Evolutionary conservation across 2,888 invertebrate species (phyloP).

Genomic region (Eumerus sabulonum): DNA sequence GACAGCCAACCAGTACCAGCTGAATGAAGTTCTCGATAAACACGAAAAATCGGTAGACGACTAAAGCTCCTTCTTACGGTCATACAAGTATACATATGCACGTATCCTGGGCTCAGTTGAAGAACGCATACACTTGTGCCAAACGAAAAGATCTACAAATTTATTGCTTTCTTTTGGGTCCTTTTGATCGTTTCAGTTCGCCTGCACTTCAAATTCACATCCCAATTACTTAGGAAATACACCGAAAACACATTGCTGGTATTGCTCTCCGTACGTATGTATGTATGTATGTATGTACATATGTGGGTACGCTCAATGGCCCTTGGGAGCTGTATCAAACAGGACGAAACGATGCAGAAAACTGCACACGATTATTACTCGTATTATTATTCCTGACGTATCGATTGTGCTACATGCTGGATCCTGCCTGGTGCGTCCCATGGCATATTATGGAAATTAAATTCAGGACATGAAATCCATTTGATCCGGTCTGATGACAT

Average conservation of each 20-base stretch:
- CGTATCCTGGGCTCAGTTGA: too few relatives aligned
- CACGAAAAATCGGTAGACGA: slow-evolving; percentile 7
- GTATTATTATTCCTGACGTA: slow-evolving; percentile 65
- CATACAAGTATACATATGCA: slow-evolving; percentile 3
- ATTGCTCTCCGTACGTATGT: slow-evolving; percentile 34
- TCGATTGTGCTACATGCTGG: slow-evolving; percentile 28
- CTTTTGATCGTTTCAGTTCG: neutral
- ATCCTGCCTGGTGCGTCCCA: slow-evolving; percentile 31
- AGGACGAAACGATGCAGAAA: slow-evolving; percentile 57
- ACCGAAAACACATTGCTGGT: slow-evolving; percentile 62
- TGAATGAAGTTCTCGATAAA: slow-evolving; percentile 55
- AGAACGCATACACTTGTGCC: slow-evolving; percentile 22
- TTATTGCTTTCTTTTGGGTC: slow-evolving; percentile 40
- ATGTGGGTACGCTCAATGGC: slow-evolving; percentile 14
- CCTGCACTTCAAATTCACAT: slow-evolving; percentile 35
- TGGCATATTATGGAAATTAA: slow-evolving; percentile 65
- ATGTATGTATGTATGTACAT: neutral
- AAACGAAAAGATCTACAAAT: slow-evolving; percentile 53
- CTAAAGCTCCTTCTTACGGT: neutral
- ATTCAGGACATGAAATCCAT: slow-evolving; percentile 48
- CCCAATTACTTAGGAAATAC: slow-evolving; percentile 67
- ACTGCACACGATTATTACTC: slow-evolving; percentile 62
- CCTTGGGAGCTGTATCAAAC: slow-evolving; percentile 29
- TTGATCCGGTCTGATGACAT: slow-evolving; percentile 36
- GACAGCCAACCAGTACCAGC: neutral